Base-by-base conservation (phyloP, 1,140 invertebrate genomes). In the Zaprionus taronus region DNA sequence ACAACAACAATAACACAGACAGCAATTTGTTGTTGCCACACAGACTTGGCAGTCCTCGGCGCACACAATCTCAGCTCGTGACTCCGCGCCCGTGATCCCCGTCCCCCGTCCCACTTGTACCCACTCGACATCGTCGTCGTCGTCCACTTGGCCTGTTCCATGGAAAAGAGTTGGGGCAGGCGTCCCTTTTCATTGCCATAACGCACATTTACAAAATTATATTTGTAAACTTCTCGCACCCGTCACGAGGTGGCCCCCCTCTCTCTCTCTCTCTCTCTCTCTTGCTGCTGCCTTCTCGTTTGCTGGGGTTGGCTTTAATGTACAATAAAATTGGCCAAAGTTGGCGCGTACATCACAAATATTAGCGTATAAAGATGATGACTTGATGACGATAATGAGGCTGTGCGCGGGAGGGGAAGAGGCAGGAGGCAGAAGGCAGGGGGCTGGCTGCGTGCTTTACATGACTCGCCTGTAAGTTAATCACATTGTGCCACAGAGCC, bases 311-410 rank as follows among this genome's bases (percentile, higher is more conserved):
- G 24, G 58, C 70, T 84, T 87, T 89, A 89, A 87, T 87, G 84
- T 81, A 84, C 81, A 87, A 89, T 87, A 76, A 87, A 87, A 87
- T 87, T 89, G 81, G 84, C 74, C 71, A 78, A 79, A 87, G 77
- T 87, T 87, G 84, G 80, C 84, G 84, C 79, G 83, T 79, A 87
- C 84, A 89, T 87, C 84, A 89, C 78, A 84, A 89, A 89, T 87
- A 87, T 87, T 87, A 89, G 84, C 84, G 78, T 65, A 89, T 89
- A 90, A 89, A 90, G 85, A 90, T 89, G 84, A 90, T 85, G 84
- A 80, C 89, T 85, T 84, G 76, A 85, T 85, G 81, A 90, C 85
- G 85, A 90, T 82, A 90, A 89, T 89, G 81, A 77, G 83, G 47
- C 55, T 68, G 55, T 34, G 36, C n/a, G 17, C 12, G 7, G 12